phyloP scores from a whole-genome alignment of 92 coral and sea anemone species.

The Phenganax subtilis region DNA sequence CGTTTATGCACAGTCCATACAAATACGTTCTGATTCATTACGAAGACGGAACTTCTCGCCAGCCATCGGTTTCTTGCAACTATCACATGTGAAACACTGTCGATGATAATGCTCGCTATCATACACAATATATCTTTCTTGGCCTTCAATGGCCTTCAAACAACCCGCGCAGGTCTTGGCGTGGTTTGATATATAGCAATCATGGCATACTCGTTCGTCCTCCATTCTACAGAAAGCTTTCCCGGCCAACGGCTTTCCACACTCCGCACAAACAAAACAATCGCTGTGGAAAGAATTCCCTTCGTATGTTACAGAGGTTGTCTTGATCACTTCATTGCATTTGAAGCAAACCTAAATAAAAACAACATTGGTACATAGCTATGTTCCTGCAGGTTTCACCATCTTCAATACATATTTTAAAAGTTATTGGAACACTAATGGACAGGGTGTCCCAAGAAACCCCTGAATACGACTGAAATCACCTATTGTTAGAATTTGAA shows the following conservation, averaged over 20 bases:
- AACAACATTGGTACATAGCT: neutral
- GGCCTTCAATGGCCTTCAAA: conserved; percentile 44
- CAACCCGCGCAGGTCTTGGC: conserved; percentile 55
- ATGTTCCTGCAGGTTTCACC: neutral
- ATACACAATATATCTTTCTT: conserved; percentile 49
- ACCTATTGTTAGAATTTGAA: no score
- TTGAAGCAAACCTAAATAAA: conserved; percentile 62
- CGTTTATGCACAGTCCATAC: conserved; percentile 45
- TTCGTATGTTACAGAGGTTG: conserved; percentile 67
- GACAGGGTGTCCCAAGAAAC: no score
- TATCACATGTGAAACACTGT: conserved; percentile 47
- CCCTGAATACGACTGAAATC: no score
- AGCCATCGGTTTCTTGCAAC: conserved; percentile 52
- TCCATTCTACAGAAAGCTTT: conserved; percentile 51
- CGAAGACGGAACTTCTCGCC: conserved; percentile 54
- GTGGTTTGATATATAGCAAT: conserved; percentile 43
- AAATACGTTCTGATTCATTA: conserved; percentile 45
- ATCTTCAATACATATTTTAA: no score
- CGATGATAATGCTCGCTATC: conserved; percentile 50
- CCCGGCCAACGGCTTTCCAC: conserved; percentile 45
- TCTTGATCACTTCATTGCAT: conserved; percentile 71
- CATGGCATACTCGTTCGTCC: conserved; percentile 51
- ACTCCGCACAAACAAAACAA: conserved; percentile 50
- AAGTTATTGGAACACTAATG: no score
- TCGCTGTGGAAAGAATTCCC: conserved; percentile 52